Evolutionary conservation across 2,113 vertebrate species (phyloP).

Genomic region (Cyrtonyx montezumae): DNA sequence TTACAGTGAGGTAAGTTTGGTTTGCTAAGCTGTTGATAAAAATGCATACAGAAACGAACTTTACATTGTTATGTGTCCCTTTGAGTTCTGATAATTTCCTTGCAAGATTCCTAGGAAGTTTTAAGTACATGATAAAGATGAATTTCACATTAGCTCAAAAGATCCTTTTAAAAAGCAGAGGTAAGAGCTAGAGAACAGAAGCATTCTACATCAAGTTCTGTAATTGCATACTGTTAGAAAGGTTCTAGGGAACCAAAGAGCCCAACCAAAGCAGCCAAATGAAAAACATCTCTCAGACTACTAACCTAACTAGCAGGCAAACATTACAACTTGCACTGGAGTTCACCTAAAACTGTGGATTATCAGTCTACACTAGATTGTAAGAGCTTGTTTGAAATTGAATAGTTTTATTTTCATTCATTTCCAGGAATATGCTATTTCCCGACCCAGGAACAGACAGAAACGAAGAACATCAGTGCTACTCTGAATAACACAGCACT

Average conservation of each 20-base stretch:
- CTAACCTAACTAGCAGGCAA: neutral
- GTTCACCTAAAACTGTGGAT: neutral
- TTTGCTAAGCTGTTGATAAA: neutral
- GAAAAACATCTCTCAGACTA: neutral
- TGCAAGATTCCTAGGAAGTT: neutral
- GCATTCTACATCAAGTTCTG: neutral
- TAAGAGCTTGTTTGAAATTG: neutral
- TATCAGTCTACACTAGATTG: too few relatives aligned
- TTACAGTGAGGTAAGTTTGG: neutral
- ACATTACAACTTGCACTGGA: neutral
- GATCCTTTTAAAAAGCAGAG: neutral
- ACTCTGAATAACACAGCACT: too few relatives aligned
- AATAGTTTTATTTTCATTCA: too few relatives aligned
- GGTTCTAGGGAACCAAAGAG: neutral
- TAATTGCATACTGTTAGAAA: neutral
- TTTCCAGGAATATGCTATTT: too few relatives aligned
- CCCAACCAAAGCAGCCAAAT: neutral
- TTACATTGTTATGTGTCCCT: neutral
- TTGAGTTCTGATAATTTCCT: neutral
- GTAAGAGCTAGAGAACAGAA: neutral
- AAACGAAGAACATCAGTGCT: rapidly evolving
- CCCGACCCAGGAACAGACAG: neutral
- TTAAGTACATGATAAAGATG: neutral
- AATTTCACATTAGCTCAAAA: neutral
- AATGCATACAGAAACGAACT: neutral